These are phyloP conservation scores for Drosophila nigrodunni DNA, from an alignment of 1,140 invertebrate species.

Conservation along the genomic window DNA sequence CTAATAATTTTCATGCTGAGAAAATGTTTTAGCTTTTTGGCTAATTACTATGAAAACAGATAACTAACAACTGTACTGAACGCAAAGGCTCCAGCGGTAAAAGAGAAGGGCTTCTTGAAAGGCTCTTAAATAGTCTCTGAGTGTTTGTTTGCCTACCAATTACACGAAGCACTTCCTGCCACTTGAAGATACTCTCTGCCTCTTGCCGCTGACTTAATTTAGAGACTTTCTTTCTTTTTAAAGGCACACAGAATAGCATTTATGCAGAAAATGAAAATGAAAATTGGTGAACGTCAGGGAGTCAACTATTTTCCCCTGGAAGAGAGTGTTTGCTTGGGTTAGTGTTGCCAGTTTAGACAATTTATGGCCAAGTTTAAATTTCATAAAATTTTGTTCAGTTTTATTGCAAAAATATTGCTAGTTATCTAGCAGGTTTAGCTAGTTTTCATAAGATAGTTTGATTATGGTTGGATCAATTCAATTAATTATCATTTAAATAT, in stretches of 20 bases:
- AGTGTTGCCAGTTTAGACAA: too few species aligned
- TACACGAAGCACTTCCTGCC: constrained; percentile 42
- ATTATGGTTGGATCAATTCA: too few species aligned
- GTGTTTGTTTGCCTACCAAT: constrained; percentile 51
- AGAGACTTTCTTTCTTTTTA: constrained; percentile 19
- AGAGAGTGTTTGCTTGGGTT: constrained; percentile 33
- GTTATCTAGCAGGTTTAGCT: too few species aligned
- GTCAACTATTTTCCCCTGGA: constrained; percentile 7
- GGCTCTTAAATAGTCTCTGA: constrained; percentile 33
- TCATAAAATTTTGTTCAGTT: too few species aligned
- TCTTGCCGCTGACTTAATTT: constrained; percentile 11
- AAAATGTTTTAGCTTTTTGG: background rate
- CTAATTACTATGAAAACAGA: constrained; percentile 31
- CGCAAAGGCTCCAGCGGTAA: background rate
- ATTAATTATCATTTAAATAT: too few species aligned
- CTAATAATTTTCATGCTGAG: constrained; percentile 1
- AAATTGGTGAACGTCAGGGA: constrained; percentile 11
- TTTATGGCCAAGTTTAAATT: too few species aligned
- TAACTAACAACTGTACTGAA: constrained; percentile 22
- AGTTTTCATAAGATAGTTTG: too few species aligned
- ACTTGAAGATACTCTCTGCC: constrained; percentile 19
- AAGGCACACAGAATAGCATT: constrained; percentile 17
- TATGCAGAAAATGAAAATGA: constrained; percentile 31
- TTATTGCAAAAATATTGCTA: too few species aligned
- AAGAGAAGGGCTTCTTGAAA: background rate